Conservation (phyloP, 2,113 vertebrate genomes). For the Cranoglanis bouderius region DNA sequence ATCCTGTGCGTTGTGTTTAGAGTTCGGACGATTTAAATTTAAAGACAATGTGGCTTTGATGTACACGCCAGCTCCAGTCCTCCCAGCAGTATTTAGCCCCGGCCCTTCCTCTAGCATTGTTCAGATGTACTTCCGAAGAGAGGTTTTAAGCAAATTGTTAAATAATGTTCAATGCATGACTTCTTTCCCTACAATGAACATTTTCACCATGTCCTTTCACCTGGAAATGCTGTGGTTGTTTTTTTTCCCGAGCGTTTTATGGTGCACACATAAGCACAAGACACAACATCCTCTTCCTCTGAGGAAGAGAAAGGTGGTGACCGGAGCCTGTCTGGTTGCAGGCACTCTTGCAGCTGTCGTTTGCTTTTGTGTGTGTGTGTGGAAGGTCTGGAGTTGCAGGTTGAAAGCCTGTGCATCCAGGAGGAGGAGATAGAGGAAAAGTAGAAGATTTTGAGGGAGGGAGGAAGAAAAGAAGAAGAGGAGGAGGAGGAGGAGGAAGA, state of each 20-base stretch:
- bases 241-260: constrained; percentile 71
- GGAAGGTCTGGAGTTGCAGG: constrained; percentile 21
- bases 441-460: constrained; percentile 43
- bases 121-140: constrained; percentile 72
- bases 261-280: constrained; percentile 75
- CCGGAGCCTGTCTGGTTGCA: constrained; percentile 58
- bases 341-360: constrained; percentile 69
- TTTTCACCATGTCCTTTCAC: constrained; percentile 72
- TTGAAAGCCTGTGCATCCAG: constrained; percentile 40
- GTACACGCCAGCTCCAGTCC: constrained; percentile 67
- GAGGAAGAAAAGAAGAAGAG: constrained; percentile 51
- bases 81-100: constrained; percentile 71
- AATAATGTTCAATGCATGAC: constrained; percentile 51
- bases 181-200: constrained; percentile 52
- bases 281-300: constrained; percentile 84
- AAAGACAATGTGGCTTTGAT: constrained; percentile 78
- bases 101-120: constrained; percentile 74
- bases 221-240: constrained; percentile 75
- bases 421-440: constrained; percentile 55
- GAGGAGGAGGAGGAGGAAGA: constrained; percentile 60
- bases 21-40: constrained; percentile 65
- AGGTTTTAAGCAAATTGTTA: constrained; percentile 77
- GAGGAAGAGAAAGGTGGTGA: constrained; percentile 78
- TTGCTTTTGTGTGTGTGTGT: constrained; percentile 23
- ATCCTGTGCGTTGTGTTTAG: constrained; percentile 57